These are phyloP conservation scores for Sturnira hondurensis DNA, from an alignment of 2,113 vertebrate genomes.

Conservation along the genomic window DNA sequence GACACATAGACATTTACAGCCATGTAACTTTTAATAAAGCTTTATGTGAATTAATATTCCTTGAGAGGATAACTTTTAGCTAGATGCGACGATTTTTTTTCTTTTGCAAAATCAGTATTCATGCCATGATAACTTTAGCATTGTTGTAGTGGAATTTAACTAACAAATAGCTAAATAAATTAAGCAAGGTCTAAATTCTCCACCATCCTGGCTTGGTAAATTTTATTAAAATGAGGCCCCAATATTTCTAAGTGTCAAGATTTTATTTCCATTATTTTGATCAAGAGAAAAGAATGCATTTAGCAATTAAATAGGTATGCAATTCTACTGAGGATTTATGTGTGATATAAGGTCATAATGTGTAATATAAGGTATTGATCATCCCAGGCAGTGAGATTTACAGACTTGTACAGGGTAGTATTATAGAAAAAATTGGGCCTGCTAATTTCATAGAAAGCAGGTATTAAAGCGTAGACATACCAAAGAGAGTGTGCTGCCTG, in stretches of 20 bases:
- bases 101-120: constrained; percentile 31
- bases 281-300: background rate
- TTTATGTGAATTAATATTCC: background rate
- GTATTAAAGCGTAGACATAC: background rate
- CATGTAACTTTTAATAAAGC: background rate
- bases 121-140: background rate
- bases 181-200: background rate
- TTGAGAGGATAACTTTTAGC: background rate
- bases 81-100: background rate
- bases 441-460: background rate
- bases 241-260: background rate
- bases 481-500: background rate
- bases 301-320: background rate
- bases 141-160: background rate
- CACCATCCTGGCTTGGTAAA: background rate
- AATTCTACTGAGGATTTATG: background rate
- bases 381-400: background rate
- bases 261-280: background rate
- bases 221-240: background rate
- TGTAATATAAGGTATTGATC: background rate
- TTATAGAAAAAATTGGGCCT: background rate
- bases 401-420: background rate
- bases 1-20: background rate
- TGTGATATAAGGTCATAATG: background rate
- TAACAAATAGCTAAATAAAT: background rate